Evolutionary conservation across 1,140 invertebrate genomes (phyloP).

Genomic region (Caenorhabditis briggsae): DNA sequence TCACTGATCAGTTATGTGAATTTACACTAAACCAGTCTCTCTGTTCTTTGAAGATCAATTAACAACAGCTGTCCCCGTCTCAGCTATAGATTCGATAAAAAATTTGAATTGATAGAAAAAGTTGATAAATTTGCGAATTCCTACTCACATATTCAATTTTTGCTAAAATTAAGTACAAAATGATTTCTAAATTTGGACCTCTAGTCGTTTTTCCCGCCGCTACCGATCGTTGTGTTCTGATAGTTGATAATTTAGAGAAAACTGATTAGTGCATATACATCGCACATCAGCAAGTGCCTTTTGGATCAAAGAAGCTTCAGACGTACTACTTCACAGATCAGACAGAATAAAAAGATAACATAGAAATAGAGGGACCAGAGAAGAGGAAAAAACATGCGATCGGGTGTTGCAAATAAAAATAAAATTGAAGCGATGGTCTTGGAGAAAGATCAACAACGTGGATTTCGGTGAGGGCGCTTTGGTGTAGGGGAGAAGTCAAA

Average conservation of each 20-base stretch:
- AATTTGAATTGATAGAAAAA: no score
- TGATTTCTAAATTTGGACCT: not conserved
- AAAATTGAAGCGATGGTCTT: constrained; percentile 1
- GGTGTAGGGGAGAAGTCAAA: not conserved
- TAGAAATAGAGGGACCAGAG: not conserved
- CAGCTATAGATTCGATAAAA: not conserved
- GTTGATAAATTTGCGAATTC: no score
- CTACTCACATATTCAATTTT: no score
- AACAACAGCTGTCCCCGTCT: not conserved
- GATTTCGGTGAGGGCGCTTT: not conserved
- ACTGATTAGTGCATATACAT: constrained; percentile 32
- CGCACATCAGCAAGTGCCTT: not conserved
- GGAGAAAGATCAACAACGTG: constrained; percentile 29
- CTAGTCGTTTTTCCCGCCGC: not conserved
- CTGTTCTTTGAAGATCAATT: constrained; percentile 8
- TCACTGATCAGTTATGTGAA: not conserved
- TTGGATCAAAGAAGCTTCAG: constrained; percentile 51
- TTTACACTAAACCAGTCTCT: not conserved
- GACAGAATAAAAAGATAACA: no score
- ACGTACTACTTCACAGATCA: constrained; percentile 33
- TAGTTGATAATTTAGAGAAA: not conserved
- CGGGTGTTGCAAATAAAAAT: not conserved
- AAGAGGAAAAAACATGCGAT: constrained; percentile 10
- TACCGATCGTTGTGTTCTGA: not conserved
- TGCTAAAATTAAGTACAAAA: not conserved